Evolutionary conservation across 2,113 vertebrate genomes (phyloP), one percentile per base, ranked within the genome.

Genomic region (Phycodurus eques): DNA sequence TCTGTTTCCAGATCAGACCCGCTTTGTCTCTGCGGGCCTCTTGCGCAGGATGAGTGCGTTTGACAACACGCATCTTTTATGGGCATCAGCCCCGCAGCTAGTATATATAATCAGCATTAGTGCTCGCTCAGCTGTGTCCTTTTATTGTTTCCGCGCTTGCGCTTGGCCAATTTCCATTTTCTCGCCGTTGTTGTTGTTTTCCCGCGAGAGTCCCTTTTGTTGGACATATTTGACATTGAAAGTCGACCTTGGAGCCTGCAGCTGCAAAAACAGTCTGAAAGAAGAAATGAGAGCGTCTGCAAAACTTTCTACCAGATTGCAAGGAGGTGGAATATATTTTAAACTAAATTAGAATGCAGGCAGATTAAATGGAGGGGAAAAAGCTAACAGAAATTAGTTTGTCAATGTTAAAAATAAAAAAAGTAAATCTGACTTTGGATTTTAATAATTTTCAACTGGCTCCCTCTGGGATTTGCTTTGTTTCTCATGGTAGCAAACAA

Each of bases 11-110:
- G 44, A 65, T 46, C 42, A 6, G 61, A 42, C 42, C 62, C 11
- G 49, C 43, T 71, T 78, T 33, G 67, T 80, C 49, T 75, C 62
- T 67, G 10, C 12, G 61, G 57, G 46, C 68, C 69, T 75, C 44
- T 79, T 22, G 31, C 17, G 49, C 22, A 62, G 44, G 43, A 69
- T 42, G 2, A 43, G 43, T 62, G 43, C 64, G 60, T 71, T 74
- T 63, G 68, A 75, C 62, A 63, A 74, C 70, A 64, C 68, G 54
- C 47, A 46, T 53, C 64, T 72, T 76, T 68, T 70, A 35, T 17
- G 11, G 13, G 68, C 60, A 77, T 51, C 14, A 9, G 39, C 73
- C 51, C 57, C 46, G 22, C 51, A 62, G 81, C 71, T 80, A 67
- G 56, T 14, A 12, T 6, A 12, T 6, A 54, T 63, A 39, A 56